These are phyloP conservation scores for Drosophila phalerata DNA, from an alignment of 2,888 invertebrate species.

Conservation along the genomic window DNA sequence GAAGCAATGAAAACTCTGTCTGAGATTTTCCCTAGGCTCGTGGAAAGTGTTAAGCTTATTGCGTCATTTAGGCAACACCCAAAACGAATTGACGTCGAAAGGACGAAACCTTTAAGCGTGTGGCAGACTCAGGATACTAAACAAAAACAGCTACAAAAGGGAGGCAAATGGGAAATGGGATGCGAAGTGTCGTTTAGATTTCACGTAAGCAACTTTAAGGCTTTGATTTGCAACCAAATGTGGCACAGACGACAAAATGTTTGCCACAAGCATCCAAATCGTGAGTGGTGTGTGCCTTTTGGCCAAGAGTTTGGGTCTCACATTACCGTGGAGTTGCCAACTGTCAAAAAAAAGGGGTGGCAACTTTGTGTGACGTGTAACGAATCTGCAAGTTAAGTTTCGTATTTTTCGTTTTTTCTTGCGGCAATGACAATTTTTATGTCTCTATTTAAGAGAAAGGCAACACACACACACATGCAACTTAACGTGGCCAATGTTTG, in stretches of 20 bases:
- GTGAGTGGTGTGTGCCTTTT: conserved; percentile 46
- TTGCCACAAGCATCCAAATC: conserved; percentile 23
- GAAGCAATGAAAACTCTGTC: conserved; percentile 74
- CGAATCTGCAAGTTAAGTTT: conserved; percentile 66
- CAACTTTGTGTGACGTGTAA: conserved; percentile 64
- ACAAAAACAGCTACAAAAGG: conserved; percentile 1
- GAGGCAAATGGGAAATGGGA: neutral
- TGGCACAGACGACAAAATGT: conserved; percentile 31
- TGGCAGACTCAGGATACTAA: conserved; percentile 35
- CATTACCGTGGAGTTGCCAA: conserved; percentile 27
- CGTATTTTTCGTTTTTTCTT: conserved; percentile 41
- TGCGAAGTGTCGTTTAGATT: conserved; percentile 52
- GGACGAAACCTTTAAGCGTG: conserved; percentile 69
- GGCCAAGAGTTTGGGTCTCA: conserved; percentile 30
- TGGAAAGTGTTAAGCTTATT: conserved; percentile 77
- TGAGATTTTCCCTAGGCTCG: conserved; percentile 27
- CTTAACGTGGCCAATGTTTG: conserved; percentile 48
- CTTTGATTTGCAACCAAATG: conserved; percentile 66
- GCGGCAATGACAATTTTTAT: conserved; percentile 80
- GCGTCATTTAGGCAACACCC: conserved; percentile 79
- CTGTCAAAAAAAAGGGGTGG: conserved; percentile 13
- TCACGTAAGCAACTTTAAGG: conserved; percentile 73
- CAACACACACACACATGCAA: conserved; percentile 17
- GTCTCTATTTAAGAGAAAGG: conserved; percentile 75
- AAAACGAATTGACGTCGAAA: conserved; percentile 69